Percentiles rank a stretch among this genome's conserved stretches.
Evolutionary conservation across 2,797 vertebrate species (phyloP).

Genomic region (Diplodus sargus): DNA sequence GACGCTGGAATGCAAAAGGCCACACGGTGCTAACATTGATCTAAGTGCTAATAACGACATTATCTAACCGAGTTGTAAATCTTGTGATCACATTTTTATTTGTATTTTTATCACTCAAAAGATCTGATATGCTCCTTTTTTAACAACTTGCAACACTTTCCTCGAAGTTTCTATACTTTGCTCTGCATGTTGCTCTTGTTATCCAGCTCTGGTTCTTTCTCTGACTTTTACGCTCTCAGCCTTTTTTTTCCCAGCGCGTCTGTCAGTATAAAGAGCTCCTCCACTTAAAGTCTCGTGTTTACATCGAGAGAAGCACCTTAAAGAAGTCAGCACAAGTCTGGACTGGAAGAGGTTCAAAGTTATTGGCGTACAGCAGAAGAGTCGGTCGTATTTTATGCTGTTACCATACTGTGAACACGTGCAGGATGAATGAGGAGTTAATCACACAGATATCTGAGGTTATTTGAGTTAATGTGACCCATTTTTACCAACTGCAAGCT

Average conservation of each 20-base stretch:
- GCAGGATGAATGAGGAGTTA: no score
- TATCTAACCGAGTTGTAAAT: constrained; percentile 14
- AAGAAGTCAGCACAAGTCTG: background rate
- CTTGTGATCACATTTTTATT: background rate
- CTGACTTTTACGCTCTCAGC: background rate
- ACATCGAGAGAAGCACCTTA: background rate
- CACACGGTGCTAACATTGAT: background rate
- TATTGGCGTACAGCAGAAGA: background rate
- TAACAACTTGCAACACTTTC: background rate
- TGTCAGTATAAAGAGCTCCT: background rate
- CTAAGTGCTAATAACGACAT: background rate
- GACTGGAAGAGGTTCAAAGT: background rate
- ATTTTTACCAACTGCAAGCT: no score
- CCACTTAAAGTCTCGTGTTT: background rate
- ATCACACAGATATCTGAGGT: no score
- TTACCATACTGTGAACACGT: no score
- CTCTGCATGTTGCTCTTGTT: constrained; percentile 36
- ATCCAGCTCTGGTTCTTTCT: background rate
- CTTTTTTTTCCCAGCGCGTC: background rate
- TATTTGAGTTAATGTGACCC: no score
- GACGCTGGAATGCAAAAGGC: constrained; percentile 13
- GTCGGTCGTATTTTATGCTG: background rate
- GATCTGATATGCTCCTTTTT: constrained; percentile 5
- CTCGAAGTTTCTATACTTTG: background rate
- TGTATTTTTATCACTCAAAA: background rate